Percentiles rank a stretch among this genome's conserved stretches.
Conservation (phyloP, 2,113 vertebrate genomes). For the Vidua chalybeata region DNA sequence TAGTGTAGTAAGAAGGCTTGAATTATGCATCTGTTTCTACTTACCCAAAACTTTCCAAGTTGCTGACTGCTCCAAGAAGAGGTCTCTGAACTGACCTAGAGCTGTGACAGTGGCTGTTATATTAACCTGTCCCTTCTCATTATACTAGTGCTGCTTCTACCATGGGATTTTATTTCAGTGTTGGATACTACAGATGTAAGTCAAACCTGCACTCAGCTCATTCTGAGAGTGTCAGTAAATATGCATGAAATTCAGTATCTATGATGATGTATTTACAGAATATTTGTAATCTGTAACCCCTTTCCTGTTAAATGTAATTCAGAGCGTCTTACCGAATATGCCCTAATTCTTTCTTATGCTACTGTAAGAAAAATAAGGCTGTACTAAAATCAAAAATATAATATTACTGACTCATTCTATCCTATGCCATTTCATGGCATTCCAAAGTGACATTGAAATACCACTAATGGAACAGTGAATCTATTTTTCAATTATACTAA, state of each 20-base stretch:
- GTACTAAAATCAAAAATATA: slow-evolving; percentile 16
- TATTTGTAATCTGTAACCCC: neutral
- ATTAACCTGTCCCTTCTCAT: neutral
- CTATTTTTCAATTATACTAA: slow-evolving; percentile 23
- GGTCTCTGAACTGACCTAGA: neutral
- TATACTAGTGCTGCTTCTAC: neutral
- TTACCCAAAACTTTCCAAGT: neutral
- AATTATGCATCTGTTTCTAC: neutral
- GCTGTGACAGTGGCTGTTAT: neutral
- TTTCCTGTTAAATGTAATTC: neutral
- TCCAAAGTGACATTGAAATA: slow-evolving; percentile 40
- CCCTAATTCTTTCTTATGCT: neutral
- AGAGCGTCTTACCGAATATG: neutral
- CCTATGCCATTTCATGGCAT: neutral
- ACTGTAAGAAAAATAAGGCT: neutral
- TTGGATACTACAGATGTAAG: neutral
- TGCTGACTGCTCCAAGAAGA: neutral
- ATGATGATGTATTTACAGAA: neutral
- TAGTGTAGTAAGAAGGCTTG: neutral
- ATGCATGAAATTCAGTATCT: neutral
- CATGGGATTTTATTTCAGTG: neutral
- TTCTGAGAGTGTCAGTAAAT: neutral
- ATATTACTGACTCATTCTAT: neutral
- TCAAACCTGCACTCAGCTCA: neutral
- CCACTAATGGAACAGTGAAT: neutral